phyloP scores from a whole-genome alignment of 2,113 vertebrate species.

The Pachycephala philippinensis region DNA sequence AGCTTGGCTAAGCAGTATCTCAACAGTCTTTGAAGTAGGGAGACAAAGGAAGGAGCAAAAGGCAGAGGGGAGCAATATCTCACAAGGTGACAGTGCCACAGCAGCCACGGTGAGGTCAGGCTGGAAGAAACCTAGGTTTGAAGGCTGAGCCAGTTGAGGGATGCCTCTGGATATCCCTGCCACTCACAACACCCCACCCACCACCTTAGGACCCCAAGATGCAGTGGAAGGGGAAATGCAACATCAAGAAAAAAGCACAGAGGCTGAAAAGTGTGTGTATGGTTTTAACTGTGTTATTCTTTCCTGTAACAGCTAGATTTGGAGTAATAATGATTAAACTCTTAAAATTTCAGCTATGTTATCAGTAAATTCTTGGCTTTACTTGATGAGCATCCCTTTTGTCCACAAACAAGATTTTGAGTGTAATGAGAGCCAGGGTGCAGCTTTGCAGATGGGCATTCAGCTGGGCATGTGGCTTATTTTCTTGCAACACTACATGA shows the following conservation, averaged over 20 bases:
- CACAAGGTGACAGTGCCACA: background rate
- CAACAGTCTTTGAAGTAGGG: background rate
- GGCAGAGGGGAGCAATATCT: background rate
- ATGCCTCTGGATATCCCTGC: background rate
- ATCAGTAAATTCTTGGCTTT: background rate
- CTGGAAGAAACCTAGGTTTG: background rate
- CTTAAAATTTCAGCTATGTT: background rate
- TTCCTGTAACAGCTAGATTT: background rate
- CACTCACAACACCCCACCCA: rapidly evolving
- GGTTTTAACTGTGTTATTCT: background rate
- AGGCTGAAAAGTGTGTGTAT: background rate
- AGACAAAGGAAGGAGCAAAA: background rate
- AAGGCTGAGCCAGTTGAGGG: background rate
- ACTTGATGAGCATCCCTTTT: background rate
- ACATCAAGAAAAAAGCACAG: background rate
- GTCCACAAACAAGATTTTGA: background rate
- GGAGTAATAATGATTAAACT: background rate
- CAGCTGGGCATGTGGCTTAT: background rate
- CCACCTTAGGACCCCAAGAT: background rate
- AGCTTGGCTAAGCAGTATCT: background rate
- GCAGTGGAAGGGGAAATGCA: background rate
- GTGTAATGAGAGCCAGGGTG: background rate
- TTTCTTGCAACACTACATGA: background rate
- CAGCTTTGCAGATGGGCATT: background rate
- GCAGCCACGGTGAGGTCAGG: background rate